phyloP scores from a whole-genome alignment of 2,888 invertebrate species.

The Limnephilus marmoratus region DNA sequence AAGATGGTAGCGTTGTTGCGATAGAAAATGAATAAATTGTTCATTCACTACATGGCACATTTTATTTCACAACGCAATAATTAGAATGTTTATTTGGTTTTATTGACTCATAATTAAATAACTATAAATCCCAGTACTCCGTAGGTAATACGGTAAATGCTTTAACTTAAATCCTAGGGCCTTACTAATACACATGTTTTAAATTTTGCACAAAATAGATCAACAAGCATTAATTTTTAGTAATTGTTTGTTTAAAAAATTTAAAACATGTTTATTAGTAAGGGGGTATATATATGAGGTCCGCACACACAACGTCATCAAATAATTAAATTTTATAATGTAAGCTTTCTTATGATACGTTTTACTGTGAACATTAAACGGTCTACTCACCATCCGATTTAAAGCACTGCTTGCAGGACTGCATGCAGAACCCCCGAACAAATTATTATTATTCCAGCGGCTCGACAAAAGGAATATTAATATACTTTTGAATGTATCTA shows the following conservation, averaged over 20 bases:
- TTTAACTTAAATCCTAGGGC: background rate
- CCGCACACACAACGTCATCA: background rate
- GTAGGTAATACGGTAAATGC: background rate
- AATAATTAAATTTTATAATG: too few species aligned
- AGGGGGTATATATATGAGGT: background rate
- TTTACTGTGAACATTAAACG: background rate
- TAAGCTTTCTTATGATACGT: background rate
- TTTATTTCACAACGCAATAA: background rate
- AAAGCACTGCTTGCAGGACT: too few species aligned
- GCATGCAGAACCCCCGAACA: too few species aligned
- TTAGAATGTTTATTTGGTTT: conserved; percentile 29
- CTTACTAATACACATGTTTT: too few species aligned
- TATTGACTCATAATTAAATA: background rate
- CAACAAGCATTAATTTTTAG: too few species aligned
- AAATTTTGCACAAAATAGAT: too few species aligned
- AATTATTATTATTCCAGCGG: too few species aligned
- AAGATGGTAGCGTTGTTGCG: background rate
- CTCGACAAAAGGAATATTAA: too few species aligned
- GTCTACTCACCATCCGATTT: too few species aligned
- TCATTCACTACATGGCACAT: conserved; percentile 43
- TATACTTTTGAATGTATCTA: too few species aligned
- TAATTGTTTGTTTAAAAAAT: too few species aligned
- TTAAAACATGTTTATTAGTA: too few species aligned
- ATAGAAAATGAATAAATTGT: conserved; percentile 10
- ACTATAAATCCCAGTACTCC: background rate